Evolutionary conservation across 35 echinoderm and acorn worm species (phyloP).

Genomic region (Apostichopus japonicus): DNA sequence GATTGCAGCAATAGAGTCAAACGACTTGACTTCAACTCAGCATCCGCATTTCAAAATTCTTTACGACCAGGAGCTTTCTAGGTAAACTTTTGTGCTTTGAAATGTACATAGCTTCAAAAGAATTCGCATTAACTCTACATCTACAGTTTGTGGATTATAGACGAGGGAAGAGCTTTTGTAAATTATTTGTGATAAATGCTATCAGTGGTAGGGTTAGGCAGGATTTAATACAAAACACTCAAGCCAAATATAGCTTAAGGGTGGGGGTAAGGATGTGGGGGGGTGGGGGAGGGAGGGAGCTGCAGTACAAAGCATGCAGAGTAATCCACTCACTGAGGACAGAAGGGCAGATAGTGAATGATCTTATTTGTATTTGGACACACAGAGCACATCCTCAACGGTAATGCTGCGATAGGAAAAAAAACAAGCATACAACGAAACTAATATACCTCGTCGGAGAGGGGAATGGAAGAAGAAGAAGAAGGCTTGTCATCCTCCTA

Average conservation of each 20-base stretch:
- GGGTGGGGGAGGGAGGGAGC: too few species aligned
- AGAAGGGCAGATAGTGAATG: not conserved
- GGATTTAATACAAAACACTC: not conserved
- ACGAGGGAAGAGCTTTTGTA: not conserved
- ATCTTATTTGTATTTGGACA: not conserved
- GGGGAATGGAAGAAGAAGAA: constrained; percentile 22
- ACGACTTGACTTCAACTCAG: too few species aligned
- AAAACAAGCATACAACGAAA: constrained; percentile 10
- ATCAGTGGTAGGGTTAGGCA: not conserved
- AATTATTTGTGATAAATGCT: not conserved
- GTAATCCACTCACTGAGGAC: constrained; percentile 9
- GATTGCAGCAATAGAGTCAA: too few species aligned
- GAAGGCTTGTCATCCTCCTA: constrained; percentile 14
- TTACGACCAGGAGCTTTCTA: too few species aligned
- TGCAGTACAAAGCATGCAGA: not conserved
- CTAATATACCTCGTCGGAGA: constrained; percentile 36
- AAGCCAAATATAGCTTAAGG: not conserved
- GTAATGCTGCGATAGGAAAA: constrained; percentile 11
- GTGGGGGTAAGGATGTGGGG: not conserved
- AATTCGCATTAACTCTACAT: too few species aligned
- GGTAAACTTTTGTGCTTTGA: too few species aligned
- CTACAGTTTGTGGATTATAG: not conserved
- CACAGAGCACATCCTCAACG: constrained; percentile 1
- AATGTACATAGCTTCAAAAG: too few species aligned
- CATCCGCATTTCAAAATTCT: too few species aligned